Evolutionary conservation across 2,888 invertebrate species (phyloP).

Genomic region (Neocrepidodera transversa): DNA sequence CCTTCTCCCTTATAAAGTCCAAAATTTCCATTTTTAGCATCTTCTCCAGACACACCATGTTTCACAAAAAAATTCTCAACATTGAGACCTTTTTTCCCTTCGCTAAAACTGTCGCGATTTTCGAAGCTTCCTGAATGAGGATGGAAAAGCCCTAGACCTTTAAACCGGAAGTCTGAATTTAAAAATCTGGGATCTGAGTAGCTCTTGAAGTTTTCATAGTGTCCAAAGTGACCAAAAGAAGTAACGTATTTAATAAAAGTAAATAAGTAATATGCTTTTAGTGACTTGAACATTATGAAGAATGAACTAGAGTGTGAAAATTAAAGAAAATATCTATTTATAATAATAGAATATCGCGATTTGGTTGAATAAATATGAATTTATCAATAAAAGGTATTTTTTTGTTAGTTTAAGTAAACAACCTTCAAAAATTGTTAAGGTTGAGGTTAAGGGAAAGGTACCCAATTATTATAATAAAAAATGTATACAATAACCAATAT

Average conservation of each 20-base stretch:
- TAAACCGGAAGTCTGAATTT: slow-evolving; percentile 10
- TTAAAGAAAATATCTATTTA: slow-evolving; percentile 7
- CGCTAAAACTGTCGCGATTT: slow-evolving; percentile 57
- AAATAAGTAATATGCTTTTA: slow-evolving; percentile 1
- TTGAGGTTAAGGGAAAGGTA: slow-evolving; percentile 20
- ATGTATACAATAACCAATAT: not conserved
- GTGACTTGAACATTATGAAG: not conserved
- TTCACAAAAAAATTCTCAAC: slow-evolving; percentile 63
- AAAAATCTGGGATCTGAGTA: slow-evolving; percentile 10
- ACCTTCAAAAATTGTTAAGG: slow-evolving; percentile 17
- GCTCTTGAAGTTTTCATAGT: not conserved
- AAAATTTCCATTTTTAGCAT: slow-evolving; percentile 65
- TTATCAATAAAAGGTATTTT: slow-evolving; percentile 12
- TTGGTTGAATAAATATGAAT: slow-evolving; percentile 4
- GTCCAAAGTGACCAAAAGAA: not conserved
- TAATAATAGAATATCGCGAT: slow-evolving; percentile 6
- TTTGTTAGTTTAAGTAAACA: slow-evolving; percentile 2
- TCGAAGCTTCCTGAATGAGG: slow-evolving; percentile 11
- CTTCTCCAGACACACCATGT: slow-evolving; percentile 65
- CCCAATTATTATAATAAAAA: not conserved
- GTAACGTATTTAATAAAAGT: not conserved
- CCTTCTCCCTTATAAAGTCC: slow-evolving; percentile 61
- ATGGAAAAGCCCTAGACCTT: slow-evolving; percentile 13
- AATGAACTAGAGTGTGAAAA: not conserved
- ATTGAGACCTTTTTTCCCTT: slow-evolving; percentile 65